These are phyloP conservation scores for Eutolmus rufibarbis DNA, from an alignment of 2,888 invertebrate species.

Conservation along the genomic window DNA sequence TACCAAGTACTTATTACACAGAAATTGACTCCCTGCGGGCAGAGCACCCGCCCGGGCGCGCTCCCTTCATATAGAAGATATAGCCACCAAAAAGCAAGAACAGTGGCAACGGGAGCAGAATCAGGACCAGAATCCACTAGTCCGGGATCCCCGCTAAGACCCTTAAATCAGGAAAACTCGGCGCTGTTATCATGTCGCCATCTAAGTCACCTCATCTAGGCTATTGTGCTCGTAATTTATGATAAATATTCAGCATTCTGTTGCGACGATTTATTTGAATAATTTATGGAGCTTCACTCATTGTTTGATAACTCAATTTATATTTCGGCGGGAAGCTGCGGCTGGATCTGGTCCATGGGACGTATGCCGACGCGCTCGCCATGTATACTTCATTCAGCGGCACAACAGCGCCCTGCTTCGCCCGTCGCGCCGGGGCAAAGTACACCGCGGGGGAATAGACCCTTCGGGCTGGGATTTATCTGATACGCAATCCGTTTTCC, in stretches of 20 bases:
- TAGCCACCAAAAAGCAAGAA: not conserved
- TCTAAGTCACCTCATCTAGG: slow-evolving; percentile 43
- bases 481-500: not conserved
- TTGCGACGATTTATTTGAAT: slow-evolving; percentile 48
- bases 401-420: not conserved
- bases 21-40: slow-evolving; percentile 20
- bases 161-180: slow-evolving; percentile 8
- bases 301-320: slow-evolving; percentile 48
- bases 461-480: slow-evolving; percentile 14
- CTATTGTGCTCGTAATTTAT: slow-evolving; percentile 46
- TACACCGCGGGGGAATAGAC: not conserved
- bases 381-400: not conserved
- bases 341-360: not conserved
- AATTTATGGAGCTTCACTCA: slow-evolving; percentile 45
- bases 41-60: not conserved
- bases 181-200: slow-evolving; percentile 39
- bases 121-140: not conserved
- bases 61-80: not conserved
- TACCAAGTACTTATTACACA: slow-evolving; percentile 13
- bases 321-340: slow-evolving; percentile 28
- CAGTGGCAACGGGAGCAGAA: not conserved
- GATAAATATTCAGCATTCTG: slow-evolving; percentile 47
- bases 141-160: not conserved
- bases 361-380: not conserved
- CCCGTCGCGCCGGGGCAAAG: not conserved